Percentiles rank a stretch among this genome's conserved stretches.
phyloP scores from a whole-genome alignment of 2,888 invertebrate genomes.

The Caradrina clavipalpis region DNA sequence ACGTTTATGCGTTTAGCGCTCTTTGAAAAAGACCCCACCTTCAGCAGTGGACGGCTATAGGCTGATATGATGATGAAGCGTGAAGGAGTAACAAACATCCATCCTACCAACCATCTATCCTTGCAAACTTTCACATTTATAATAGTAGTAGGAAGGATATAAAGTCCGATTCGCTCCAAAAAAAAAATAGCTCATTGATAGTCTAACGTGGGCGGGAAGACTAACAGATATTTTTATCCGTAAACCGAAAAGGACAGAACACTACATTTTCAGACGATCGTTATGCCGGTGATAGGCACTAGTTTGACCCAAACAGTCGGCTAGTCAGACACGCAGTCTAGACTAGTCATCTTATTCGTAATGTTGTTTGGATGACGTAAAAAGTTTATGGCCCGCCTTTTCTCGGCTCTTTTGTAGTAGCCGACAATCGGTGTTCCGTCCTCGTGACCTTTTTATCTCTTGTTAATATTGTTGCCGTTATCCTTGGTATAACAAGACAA shows the following conservation, averaged over 20 bases:
- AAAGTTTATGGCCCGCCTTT: constrained; percentile 13
- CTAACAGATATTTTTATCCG: neutral
- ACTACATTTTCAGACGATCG: too few species aligned
- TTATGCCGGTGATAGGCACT: neutral
- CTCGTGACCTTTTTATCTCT: constrained; percentile 1
- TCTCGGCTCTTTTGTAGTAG: constrained; percentile 11
- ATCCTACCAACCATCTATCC: too few species aligned
- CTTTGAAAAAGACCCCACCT: too few species aligned
- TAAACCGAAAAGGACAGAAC: neutral
- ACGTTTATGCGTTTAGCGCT: too few species aligned
- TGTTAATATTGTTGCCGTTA: constrained; percentile 12
- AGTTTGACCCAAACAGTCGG: constrained; percentile 22
- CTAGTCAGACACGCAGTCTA: constrained; percentile 44
- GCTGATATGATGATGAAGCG: too few species aligned
- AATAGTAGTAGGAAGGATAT: too few species aligned
- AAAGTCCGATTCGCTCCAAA: too few species aligned
- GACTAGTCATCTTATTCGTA: constrained; percentile 44
- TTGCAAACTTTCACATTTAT: too few species aligned
- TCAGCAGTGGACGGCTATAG: too few species aligned
- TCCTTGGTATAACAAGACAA: neutral
- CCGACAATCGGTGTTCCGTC: neutral
- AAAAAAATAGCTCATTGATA: too few species aligned
- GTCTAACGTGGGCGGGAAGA: too few species aligned
- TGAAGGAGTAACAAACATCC: too few species aligned
- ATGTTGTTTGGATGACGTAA: constrained; percentile 50